Conservation (phyloP, 1,140 invertebrate genomes). For the Camponotus pennsylvanicus region DNA sequence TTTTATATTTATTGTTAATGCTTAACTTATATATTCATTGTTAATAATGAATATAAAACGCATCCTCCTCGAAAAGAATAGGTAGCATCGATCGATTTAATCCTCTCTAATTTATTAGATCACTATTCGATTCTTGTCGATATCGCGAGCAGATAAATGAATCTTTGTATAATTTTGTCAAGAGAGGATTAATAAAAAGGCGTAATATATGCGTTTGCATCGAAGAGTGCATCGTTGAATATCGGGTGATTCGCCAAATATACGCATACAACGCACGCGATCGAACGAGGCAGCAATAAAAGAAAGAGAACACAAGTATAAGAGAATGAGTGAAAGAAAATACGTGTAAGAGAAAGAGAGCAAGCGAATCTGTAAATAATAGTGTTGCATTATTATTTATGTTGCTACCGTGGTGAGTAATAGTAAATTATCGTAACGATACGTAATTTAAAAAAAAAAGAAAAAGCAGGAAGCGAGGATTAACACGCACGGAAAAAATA, state of each 20-base stretch:
- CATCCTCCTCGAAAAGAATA: background rate
- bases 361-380: constrained; percentile 81
- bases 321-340: constrained; percentile 36
- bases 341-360: background rate
- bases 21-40: constrained; percentile 73
- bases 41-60: constrained; percentile 60
- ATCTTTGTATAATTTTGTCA: background rate
- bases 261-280: constrained; percentile 20
- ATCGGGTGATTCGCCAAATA: constrained; percentile 8
- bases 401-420: constrained; percentile 79
- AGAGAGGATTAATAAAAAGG: background rate
- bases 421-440: constrained; percentile 81
- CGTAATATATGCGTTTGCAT: constrained; percentile 21
- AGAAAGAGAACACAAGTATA: constrained; percentile 31
- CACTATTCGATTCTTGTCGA: background rate
- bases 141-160: background rate
- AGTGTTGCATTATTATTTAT: constrained; percentile 84
- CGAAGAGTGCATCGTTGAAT: constrained; percentile 66
- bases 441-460: constrained; percentile 78
- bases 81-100: background rate
- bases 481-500: constrained; percentile 64
- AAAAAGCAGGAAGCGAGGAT: constrained; percentile 46
- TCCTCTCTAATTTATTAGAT: background rate
- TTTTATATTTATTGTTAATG: constrained; percentile 74
- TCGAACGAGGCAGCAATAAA: constrained; percentile 44